Percentiles rank a stretch among this genome's conserved stretches.
Evolutionary conservation across 2,888 invertebrate species (phyloP).

Genomic region (Theristus sp.): DNA sequence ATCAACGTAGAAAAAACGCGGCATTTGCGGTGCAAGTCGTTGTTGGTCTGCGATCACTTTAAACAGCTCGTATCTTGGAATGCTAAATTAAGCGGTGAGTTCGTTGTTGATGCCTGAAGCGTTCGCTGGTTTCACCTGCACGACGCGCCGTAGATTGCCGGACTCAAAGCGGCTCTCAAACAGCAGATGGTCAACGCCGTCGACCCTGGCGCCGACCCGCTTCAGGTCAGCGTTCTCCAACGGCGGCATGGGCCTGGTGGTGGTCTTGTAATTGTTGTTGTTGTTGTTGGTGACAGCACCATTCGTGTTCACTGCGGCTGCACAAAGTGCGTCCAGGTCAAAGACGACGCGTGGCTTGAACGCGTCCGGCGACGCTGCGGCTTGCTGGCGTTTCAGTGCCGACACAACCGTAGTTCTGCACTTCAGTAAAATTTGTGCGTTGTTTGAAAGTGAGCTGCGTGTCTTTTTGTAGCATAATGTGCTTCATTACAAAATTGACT

Average conservation of each 20-base stretch:
- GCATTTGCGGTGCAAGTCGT: no score
- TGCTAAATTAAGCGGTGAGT: no score
- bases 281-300: no score
- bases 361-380: slow-evolving; percentile 37
- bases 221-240: background rate
- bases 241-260: no score
- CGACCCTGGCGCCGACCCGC: background rate
- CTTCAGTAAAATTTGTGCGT: background rate
- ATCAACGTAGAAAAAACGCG: background rate
- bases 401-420: slow-evolving; percentile 39
- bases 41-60: no score
- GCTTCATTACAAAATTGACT: no score
- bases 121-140: no score
- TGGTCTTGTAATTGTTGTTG: no score
- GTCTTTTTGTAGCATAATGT: no score
- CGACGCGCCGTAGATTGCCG: slow-evolving; percentile 60
- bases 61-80: no score
- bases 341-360: slow-evolving; percentile 46
- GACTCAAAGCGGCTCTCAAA: slow-evolving; percentile 72
- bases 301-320: background rate
- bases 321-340: slow-evolving; percentile 44
- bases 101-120: no score
- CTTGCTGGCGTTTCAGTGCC: slow-evolving; percentile 47
- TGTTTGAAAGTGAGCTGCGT: background rate
- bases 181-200: slow-evolving; percentile 29